phyloP scores from a whole-genome alignment of 2,113 vertebrate genomes.

The Myrmecobius fasciatus region DNA sequence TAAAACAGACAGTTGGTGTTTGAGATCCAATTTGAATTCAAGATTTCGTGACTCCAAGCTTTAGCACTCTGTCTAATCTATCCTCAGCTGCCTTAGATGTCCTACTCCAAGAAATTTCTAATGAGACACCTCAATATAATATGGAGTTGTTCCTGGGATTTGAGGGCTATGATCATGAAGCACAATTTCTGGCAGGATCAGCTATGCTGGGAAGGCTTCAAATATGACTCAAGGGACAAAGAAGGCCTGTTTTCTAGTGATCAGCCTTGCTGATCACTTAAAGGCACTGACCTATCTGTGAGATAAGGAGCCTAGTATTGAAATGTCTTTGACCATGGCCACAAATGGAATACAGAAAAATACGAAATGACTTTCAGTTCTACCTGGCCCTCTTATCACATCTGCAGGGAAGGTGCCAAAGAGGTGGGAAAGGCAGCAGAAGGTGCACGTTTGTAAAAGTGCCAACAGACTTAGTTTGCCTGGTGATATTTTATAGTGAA shows the following conservation, averaged over 20 bases:
- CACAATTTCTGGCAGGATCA: background rate
- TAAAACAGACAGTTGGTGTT: background rate
- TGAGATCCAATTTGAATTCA: background rate
- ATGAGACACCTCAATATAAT: background rate
- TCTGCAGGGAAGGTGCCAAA: background rate
- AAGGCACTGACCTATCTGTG: background rate
- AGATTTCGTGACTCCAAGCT: background rate
- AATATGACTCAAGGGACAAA: background rate
- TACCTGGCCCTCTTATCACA: background rate
- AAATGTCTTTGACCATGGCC: background rate
- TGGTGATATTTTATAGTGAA: background rate
- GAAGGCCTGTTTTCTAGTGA: background rate
- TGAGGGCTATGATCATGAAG: background rate
- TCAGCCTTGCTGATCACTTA: background rate
- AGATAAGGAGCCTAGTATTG: background rate
- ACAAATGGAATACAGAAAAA: background rate
- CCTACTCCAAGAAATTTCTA: background rate
- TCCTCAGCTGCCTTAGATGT: background rate
- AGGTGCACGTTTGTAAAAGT: background rate
- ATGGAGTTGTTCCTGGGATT: background rate
- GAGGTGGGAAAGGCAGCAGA: background rate
- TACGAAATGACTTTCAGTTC: background rate
- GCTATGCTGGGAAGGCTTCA: background rate
- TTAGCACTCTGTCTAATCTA: background rate
- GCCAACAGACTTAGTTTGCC: background rate